Base-by-base conservation (phyloP, 2,888 invertebrate genomes). In the Oegoconia quadripuncta region DNA sequence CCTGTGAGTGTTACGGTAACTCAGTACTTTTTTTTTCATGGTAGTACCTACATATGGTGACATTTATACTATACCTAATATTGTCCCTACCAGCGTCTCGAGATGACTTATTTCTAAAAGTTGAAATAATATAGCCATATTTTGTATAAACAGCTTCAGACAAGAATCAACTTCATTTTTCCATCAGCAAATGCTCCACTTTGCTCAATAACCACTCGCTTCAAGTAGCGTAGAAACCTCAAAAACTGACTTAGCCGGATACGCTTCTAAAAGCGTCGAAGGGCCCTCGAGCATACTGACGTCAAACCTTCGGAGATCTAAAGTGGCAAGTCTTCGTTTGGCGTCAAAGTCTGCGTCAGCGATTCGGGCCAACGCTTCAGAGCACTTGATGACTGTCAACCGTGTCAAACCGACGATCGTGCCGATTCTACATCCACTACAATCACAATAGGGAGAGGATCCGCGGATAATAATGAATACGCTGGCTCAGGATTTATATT, bases 281-380 rank as follows among this genome's bases (percentile, higher is more conserved):
- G 72, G 58, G 53, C 51, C 53, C 64, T 68, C 52, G 48, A 53
- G 57, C 36, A 39, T 34, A 50, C 52, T 72, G 76, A 73, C 74
- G 76, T 76, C 69, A 70, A 57, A 64, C 65, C 64, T 57, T 59
- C 65, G 17, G 34, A 66, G 56, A 64, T 66, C 64, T 65, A 64
- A 55, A 60, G 44, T 59, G 65, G 61, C 55, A 58, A 50, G 60
- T 55, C 59, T 64, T 64, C 65, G 64, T 67, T 72, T 66, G 76
- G 68, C 71, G 60, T 61, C 64, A 64, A 66, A 71, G 69, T 59
- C 60, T 59, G 66, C 53, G 80, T 82, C 82, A 82, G 82, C 80
- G 62, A 59, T 76, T 62, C 63, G 60, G 61, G 52, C 52, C 53
- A 53, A 50, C 46, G 56, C 44, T 44, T 36, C 59, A 60, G 51